A percentile compares a stretch with the other conserved stretches of the same genome.
phyloP scores from a whole-genome alignment of 2,888 invertebrate genomes.

The Eupithecia insigniata region DNA sequence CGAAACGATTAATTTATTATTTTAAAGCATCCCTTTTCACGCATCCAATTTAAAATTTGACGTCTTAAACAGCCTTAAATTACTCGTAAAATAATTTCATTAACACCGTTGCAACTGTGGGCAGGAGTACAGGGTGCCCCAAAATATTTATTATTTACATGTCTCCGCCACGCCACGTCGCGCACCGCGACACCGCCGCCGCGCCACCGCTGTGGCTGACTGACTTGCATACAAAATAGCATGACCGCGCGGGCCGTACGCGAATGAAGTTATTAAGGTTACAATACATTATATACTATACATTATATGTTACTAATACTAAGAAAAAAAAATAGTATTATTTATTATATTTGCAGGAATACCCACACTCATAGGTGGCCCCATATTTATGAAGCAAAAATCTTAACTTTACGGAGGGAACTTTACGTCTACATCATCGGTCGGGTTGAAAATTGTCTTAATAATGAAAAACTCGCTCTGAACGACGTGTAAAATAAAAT shows the following conservation, averaged over 20 bases:
- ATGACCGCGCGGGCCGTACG: too few relatives aligned
- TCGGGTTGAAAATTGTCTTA: too few relatives aligned
- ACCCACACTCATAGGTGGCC: too few relatives aligned
- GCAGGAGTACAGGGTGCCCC: constrained; percentile 40
- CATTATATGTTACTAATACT: too few relatives aligned
- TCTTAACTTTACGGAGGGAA: too few relatives aligned
- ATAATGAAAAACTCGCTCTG: neutral
- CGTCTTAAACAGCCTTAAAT: constrained; percentile 84
- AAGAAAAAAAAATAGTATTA: too few relatives aligned
- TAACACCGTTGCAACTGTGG: constrained; percentile 69
- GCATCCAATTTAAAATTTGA: constrained; percentile 84
- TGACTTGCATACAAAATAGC: too few relatives aligned
- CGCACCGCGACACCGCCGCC: too few relatives aligned
- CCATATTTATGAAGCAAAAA: too few relatives aligned
- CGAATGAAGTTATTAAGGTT: too few relatives aligned
- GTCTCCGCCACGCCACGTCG: neutral
- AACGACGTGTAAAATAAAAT: neutral
- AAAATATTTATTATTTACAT: neutral
- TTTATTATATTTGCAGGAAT: neutral
- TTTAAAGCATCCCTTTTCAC: constrained; percentile 77
- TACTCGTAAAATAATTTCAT: constrained; percentile 82
- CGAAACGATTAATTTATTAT: constrained; percentile 82
- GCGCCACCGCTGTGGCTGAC: neutral
- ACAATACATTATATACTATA: too few relatives aligned
- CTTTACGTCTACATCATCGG: too few relatives aligned